Base-by-base conservation (phyloP, 2,888 invertebrate species). In the Dryobotodes eremita region DNA sequence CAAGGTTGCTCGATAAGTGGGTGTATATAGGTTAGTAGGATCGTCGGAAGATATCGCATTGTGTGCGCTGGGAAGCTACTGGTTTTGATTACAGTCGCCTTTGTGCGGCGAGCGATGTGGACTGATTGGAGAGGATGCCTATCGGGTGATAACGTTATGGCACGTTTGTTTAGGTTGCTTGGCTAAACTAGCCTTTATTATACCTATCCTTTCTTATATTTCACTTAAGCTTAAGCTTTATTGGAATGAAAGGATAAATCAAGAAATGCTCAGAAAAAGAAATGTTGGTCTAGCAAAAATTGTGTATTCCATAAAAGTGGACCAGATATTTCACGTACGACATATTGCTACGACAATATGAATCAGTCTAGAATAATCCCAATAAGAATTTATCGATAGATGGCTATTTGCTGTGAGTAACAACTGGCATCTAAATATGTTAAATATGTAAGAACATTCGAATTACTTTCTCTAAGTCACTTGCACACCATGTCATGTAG, bases 1-100 rank as follows among this genome's bases (percentile, higher is more conserved):
- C 93, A 93, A 93, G 93, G 94, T 89, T 88, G 76, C 6, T 66
- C 74, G 89, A 88, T 89, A 92, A 92, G 91, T 90, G 90, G 90
- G 87, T 86, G 91, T 88, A 91, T 92, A 90, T 92, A 90, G 93
- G 92, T 92, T 92, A 92, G 88, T 91, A 86, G 92, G 89, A 82
- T 79, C 77, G 83, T 88, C 86, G 86, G 85, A 85, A 86, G 88
- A 86, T 88, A 90, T 85, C 83, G 83, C 71, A 80, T 84, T 87
- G 86, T 84, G 86, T 87, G 85, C 79, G 86, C 84, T 86, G 86
- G 82, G 88, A 75, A 80, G 79, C 77, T 85, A 82, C 83, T 75
- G 89, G 89, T 87, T 90, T 83, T 78, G 89, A 90, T 90, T 90
- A 82, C 80, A 87, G 71, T 65, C 66, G 79, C 79, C 80, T 88